phyloP scores from a whole-genome alignment of 2,113 vertebrate species.

The Tetrax tetrax region DNA sequence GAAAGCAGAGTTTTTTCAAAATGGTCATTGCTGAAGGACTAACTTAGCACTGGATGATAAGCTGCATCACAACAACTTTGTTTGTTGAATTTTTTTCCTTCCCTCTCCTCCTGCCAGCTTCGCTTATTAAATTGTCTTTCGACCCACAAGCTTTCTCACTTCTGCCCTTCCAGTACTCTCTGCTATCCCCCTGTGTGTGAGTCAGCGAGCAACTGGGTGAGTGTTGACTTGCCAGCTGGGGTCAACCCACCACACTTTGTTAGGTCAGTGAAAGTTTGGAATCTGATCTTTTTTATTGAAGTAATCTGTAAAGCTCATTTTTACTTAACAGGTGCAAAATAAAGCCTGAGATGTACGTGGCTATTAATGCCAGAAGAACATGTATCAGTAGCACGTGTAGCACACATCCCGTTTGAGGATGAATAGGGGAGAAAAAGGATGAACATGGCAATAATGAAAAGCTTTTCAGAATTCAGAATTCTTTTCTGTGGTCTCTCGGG shows the following conservation, averaged over 20 bases:
- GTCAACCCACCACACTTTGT: background rate
- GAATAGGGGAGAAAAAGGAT: background rate
- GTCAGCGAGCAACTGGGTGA: too few relatives aligned
- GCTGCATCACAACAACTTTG: background rate
- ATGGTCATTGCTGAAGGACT: background rate
- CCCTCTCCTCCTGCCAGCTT: background rate
- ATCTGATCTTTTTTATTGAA: background rate
- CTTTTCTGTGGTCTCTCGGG: background rate
- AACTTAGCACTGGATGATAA: background rate
- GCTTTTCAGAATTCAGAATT: background rate
- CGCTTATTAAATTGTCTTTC: background rate
- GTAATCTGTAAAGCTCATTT: background rate
- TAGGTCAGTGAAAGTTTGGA: background rate
- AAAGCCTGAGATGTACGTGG: background rate
- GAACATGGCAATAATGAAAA: background rate
- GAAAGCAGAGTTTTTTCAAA: background rate
- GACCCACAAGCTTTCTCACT: background rate
- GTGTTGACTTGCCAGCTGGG: too few relatives aligned
- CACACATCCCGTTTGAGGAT: background rate
- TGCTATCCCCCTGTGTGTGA: too few relatives aligned
- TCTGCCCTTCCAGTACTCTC: too few relatives aligned
- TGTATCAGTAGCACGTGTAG: background rate
- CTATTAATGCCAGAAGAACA: background rate
- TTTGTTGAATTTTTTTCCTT: background rate
- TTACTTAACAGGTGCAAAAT: background rate